These are phyloP conservation scores for Actias luna DNA, from an alignment of 2,888 invertebrate genomes.

Conservation along the genomic window DNA sequence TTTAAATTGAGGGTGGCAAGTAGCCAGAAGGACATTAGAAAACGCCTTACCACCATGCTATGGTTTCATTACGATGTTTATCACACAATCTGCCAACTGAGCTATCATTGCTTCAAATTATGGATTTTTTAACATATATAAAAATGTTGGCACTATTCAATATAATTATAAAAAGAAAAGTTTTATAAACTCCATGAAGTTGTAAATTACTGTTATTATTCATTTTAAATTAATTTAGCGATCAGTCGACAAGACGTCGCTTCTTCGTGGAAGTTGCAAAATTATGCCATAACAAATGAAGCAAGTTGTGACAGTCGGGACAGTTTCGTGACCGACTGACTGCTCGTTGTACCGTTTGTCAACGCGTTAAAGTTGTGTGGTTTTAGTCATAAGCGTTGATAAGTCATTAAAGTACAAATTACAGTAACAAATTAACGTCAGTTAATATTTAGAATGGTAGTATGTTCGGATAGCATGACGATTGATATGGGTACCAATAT, in stretches of 20 bases:
- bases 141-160: neutral
- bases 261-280: slow-evolving; percentile 36
- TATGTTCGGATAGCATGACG: too few relatives aligned
- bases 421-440: neutral
- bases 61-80: too few relatives aligned
- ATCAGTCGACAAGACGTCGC: slow-evolving; percentile 39
- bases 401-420: neutral
- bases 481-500: too few relatives aligned
- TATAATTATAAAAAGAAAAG: neutral
- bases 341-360: slow-evolving; percentile 10
- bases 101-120: too few relatives aligned
- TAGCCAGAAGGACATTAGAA: too few relatives aligned
- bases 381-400: neutral
- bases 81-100: too few relatives aligned
- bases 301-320: slow-evolving; percentile 48
- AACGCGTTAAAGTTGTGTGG: neutral
- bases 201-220: slow-evolving; percentile 8
- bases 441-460: neutral
- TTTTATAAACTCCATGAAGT: neutral
- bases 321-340: slow-evolving; percentile 26
- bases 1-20: too few relatives aligned
- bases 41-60: too few relatives aligned
- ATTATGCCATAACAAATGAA: slow-evolving; percentile 53
- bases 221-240: slow-evolving; percentile 45
- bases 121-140: too few relatives aligned